A percentile compares a stretch with the other conserved stretches of the same genome.
Conservation (phyloP, 2,888 invertebrate species). For the Athalia rosae region DNA sequence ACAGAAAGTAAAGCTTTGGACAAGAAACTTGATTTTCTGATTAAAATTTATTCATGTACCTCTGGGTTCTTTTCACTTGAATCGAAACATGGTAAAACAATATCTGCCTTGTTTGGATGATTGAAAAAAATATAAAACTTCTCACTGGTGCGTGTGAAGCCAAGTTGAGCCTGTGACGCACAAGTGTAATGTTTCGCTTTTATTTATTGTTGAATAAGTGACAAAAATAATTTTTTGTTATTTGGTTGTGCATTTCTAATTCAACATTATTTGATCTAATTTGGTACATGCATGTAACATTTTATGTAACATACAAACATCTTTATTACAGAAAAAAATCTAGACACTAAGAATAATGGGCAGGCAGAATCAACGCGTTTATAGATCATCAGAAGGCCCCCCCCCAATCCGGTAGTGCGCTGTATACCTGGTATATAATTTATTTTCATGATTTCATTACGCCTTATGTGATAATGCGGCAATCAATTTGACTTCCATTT, state of each 20-base stretch:
- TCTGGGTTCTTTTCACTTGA: too few relatives aligned
- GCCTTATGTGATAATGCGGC: conserved; percentile 50
- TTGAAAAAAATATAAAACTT: conserved; percentile 1
- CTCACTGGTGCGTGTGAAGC: not conserved
- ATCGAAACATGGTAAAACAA: too few relatives aligned
- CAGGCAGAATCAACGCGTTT: conserved; percentile 73
- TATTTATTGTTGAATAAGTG: not conserved
- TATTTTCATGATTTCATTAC: conserved; percentile 66
- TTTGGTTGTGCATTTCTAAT: conserved; percentile 31
- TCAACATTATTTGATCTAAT: conserved; percentile 31
- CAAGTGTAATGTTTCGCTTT: not conserved
- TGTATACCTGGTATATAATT: conserved; percentile 71
- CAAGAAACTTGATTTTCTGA: too few relatives aligned
- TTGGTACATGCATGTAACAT: conserved; percentile 46
- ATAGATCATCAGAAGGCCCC: conserved; percentile 70
- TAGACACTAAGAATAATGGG: conserved; percentile 72
- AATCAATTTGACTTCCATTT: conserved; percentile 63
- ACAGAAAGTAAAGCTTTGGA: too few relatives aligned
- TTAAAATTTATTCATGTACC: too few relatives aligned
- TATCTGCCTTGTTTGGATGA: not conserved
- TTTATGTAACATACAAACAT: conserved; percentile 57
- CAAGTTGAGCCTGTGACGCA: not conserved
- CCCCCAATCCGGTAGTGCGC: conserved; percentile 66
- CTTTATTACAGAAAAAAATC: conserved; percentile 72
- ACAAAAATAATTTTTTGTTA: conserved; percentile 12